Evolutionary conservation across 2,113 vertebrate species (phyloP), one percentile per base, ranked within the genome.

Genomic region (Anguilla japonica): DNA sequence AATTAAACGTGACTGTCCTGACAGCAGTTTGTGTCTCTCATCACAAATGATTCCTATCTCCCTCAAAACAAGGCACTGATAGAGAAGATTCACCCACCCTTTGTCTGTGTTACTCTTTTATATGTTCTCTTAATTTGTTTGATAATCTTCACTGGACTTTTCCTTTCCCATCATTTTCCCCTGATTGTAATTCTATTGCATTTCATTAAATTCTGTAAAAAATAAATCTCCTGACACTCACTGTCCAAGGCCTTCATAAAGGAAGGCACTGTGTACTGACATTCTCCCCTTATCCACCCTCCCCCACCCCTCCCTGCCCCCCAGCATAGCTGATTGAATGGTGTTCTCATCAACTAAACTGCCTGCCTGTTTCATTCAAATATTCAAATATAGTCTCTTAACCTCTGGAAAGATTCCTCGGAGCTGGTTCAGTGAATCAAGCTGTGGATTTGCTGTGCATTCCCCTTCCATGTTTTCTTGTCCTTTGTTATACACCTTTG

Each of bases 321-420:
- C 26, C 26, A 71, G n/a, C 71, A 34, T 75, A 75, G 6, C 26
- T 75, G 71, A 6, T 9, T 75, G 71, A 75, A 29, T 75, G 26
- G 71, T 2, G 13, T 75, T 75, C 20, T 22, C 60, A 53, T 9
- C 2, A 5, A 75, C 0, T 29, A n/a, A 75, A 75, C 11, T 13
- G 71, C 71, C 26, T 75, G 71, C 71, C 26, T 75, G 71, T 26
- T 75, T 75, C 71, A 29, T 75, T 75, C 71, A 75, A 75, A 75
- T n/a, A 29, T 75, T 75, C 71, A 75, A 75, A 75, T n/a, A 29
- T 7, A 34, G 5, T 75, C 71, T 75, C 9, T 29, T 75, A n/a
- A n/a, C n/a, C 71, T 75, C 26, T 34, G 71, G 71, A 75, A 29
- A 9, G 1, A 75, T 75, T 75, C n/a, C 5, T 34, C n/a, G 26